Evolutionary conservation across 2,888 invertebrate species (phyloP).

Genomic region (Orchesella flavescens): DNA sequence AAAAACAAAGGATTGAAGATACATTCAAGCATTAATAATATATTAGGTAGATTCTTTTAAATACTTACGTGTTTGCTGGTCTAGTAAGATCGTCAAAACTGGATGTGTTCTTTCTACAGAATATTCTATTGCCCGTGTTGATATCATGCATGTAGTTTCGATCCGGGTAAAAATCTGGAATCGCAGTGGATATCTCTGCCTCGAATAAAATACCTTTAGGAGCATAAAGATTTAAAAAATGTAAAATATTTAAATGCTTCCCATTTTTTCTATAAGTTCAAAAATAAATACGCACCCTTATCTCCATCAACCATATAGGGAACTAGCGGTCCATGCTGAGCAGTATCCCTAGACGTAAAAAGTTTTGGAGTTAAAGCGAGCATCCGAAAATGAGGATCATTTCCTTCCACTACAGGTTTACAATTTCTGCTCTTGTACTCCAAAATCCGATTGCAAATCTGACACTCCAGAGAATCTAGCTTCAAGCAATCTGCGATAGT

Average conservation of each 20-base stretch:
- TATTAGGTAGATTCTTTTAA: too few species aligned
- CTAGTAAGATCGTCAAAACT: too few species aligned
- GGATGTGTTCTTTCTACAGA: constrained; percentile 23
- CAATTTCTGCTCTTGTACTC: neutral
- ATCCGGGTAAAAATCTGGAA: neutral
- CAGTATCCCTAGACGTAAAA: neutral
- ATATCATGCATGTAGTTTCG: constrained; percentile 43
- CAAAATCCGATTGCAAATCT: neutral
- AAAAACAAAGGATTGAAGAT: too few species aligned
- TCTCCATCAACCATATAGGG: constrained; percentile 61
- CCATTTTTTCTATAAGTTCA: too few species aligned
- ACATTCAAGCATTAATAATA: too few species aligned
- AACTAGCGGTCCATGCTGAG: constrained; percentile 60
- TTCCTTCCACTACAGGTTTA: neutral
- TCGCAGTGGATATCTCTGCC: constrained; percentile 34
- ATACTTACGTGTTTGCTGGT: too few species aligned
- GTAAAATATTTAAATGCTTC: neutral
- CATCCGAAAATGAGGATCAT: constrained; percentile 23
- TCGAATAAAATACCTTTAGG: constrained; percentile 53
- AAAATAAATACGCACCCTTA: too few species aligned
- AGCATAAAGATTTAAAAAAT: neutral
- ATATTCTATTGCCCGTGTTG: constrained; percentile 48
- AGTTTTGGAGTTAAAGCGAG: constrained; percentile 22
- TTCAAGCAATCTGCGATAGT: neutral
- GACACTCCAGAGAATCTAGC: neutral